Percentiles rank a stretch among this genome's conserved stretches.
Evolutionary conservation across 1,140 invertebrate species (phyloP).

Genomic region (Drosophila albomicans): DNA sequence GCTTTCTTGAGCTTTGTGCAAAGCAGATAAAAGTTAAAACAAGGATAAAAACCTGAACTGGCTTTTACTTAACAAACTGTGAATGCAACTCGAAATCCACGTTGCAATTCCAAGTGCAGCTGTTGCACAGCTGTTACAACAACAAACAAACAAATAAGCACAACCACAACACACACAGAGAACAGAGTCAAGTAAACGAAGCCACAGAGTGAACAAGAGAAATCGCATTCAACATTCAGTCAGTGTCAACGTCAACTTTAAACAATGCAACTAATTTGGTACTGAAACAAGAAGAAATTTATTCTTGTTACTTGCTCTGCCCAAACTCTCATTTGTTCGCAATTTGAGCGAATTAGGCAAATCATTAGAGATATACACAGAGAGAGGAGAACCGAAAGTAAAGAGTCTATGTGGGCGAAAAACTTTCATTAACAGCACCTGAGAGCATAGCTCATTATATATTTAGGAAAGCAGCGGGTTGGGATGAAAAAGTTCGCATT

Average conservation of each 20-base stretch:
- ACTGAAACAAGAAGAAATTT: slow-evolving; percentile 5
- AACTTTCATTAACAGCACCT: slow-evolving; percentile 57
- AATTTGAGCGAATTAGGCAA: slow-evolving; percentile 73
- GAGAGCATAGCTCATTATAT: slow-evolving; percentile 43
- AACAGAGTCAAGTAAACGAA: neutral
- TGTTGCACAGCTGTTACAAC: slow-evolving; percentile 16
- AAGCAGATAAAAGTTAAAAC: slow-evolving; percentile 11
- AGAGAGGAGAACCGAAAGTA: neutral
- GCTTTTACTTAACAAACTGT: slow-evolving; percentile 1
- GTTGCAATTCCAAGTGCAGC: slow-evolving; percentile 13
- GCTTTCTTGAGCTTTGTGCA: slow-evolving; percentile 13
- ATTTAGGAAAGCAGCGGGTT: slow-evolving; percentile 12
- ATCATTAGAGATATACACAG: slow-evolving; percentile 55
- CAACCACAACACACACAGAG: neutral
- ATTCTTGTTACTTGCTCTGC: slow-evolving; percentile 7
- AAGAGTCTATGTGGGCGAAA: slow-evolving; percentile 9
- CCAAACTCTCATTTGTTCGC: slow-evolving; percentile 33
- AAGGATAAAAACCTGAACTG: neutral
- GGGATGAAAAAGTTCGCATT: slow-evolving; percentile 40
- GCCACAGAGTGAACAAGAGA: neutral
- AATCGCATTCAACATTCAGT: slow-evolving; percentile 34
- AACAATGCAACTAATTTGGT: slow-evolving; percentile 71
- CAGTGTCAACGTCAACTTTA: slow-evolving; percentile 34
- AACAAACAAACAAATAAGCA: slow-evolving; percentile 23
- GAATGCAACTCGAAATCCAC: slow-evolving; percentile 13